Evolutionary conservation across 2,797 vertebrate species (phyloP).

Genomic region (Epinephelus coioides): DNA sequence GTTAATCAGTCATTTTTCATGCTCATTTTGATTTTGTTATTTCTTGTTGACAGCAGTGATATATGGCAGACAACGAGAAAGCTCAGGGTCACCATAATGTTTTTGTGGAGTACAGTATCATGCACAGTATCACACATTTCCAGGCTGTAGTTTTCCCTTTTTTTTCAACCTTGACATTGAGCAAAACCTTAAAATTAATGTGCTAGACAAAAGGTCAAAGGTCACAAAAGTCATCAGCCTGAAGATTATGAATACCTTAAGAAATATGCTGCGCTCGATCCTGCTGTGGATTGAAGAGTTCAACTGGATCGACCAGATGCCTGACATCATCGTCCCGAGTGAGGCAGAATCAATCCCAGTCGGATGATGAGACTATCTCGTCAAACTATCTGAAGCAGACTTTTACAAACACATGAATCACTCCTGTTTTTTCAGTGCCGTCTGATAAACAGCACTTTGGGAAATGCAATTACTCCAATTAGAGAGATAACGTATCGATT

Average conservation of each 20-base stretch:
- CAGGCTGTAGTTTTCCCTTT: not conserved
- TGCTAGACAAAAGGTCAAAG: constrained; percentile 2
- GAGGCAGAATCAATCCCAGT: constrained; percentile 12
- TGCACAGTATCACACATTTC: too few relatives aligned
- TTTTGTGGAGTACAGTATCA: not conserved
- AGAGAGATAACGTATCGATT: constrained; percentile 5
- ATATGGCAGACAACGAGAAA: not conserved
- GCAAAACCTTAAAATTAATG: not conserved
- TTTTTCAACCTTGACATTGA: not conserved
- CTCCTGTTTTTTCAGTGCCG: constrained; percentile 6
- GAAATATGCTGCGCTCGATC: not conserved
- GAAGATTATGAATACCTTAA: not conserved
- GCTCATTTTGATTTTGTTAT: constrained; percentile 5
- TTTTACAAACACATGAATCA: constrained; percentile 22
- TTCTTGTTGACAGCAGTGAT: not conserved
- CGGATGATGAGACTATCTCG: constrained; percentile 11
- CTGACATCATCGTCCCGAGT: not conserved
- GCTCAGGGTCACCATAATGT: not conserved
- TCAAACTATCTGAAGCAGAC: constrained; percentile 5
- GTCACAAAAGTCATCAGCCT: not conserved
- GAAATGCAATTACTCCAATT: constrained; percentile 18
- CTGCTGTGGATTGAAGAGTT: not conserved
- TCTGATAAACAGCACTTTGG: constrained; percentile 16
- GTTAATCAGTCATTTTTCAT: not conserved
- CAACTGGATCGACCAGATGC: not conserved